A percentile compares a stretch with the other conserved stretches of the same genome.
These are phyloP conservation scores for Hyles lineata DNA, from an alignment of 2,888 invertebrate genomes.

Conservation along the genomic window DNA sequence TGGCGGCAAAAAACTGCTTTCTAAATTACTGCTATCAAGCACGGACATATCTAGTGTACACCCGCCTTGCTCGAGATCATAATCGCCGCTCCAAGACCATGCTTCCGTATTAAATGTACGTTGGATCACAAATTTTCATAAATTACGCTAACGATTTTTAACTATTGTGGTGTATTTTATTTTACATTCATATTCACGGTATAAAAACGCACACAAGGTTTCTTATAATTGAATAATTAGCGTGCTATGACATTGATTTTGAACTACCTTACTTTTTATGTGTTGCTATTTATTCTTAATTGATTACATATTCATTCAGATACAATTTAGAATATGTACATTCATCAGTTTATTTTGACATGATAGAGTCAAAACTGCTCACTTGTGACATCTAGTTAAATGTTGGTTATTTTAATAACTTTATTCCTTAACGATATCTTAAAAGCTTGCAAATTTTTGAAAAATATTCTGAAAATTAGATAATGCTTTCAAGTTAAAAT, in stretches of 20 bases:
- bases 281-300: not conserved
- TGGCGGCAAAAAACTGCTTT: conserved; percentile 78
- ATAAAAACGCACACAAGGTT: not conserved
- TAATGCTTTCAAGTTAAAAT: not conserved
- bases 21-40: conserved; percentile 76
- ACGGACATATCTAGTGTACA: conserved; percentile 61
- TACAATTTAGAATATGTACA: not conserved
- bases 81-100: conserved; percentile 63
- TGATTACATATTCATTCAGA: not conserved
- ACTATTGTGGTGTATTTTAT: conserved; percentile 34
- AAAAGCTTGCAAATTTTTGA: not conserved
- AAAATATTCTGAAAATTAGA: not conserved
- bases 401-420: no score
- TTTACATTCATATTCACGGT: conserved; percentile 12
- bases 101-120: conserved; percentile 69
- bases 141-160: conserved; percentile 47
- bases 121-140: conserved; percentile 50
- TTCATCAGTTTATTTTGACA: no score
- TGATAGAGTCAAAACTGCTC: no score
- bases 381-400: no score
- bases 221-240: not conserved
- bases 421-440: no score
- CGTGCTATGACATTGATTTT: not conserved
- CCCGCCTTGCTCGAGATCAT: conserved; percentile 71
- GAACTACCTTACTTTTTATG: not conserved